Percentiles rank a stretch among this genome's conserved stretches.
Conservation (phyloP, 2,888 invertebrate species). For the Idaea biselata region DNA sequence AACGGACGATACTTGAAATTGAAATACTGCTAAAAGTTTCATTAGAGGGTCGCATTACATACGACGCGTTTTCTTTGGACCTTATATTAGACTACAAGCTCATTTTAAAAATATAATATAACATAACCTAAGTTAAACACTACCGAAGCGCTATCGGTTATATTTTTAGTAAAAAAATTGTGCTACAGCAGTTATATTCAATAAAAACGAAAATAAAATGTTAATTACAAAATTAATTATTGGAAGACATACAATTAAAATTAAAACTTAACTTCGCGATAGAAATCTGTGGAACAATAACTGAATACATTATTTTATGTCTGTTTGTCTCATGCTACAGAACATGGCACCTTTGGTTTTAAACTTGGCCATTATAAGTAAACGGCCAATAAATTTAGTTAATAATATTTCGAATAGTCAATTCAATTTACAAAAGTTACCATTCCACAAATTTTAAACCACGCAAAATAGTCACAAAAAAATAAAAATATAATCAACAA, state of each 20-base stretch:
- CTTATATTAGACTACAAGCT: conserved; percentile 69
- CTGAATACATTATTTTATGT: conserved; percentile 17
- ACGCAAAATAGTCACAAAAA: conserved; percentile 7
- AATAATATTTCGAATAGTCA: conserved; percentile 6
- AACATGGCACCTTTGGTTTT: not conserved
- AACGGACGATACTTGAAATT: conserved; percentile 24
- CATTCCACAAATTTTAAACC: conserved; percentile 1
- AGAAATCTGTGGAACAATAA: conserved; percentile 15
- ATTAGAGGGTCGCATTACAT: conserved; percentile 56
- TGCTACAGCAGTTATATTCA: conserved; percentile 50
- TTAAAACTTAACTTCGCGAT: conserved; percentile 22
- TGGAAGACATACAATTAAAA: conserved; percentile 67
- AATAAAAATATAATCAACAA: conserved; percentile 18
- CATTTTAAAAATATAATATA: conserved; percentile 46
- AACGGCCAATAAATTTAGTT: conserved; percentile 2
- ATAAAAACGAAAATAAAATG: conserved; percentile 43
- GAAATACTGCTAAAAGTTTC: conserved; percentile 65
- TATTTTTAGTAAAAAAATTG: conserved; percentile 59
- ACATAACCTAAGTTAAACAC: conserved; percentile 58
- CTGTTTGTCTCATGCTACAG: not conserved
- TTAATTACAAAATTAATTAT: conserved; percentile 49
- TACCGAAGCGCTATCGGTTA: conserved; percentile 55
- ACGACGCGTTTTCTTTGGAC: conserved; percentile 68
- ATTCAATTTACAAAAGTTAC: conserved; percentile 12
- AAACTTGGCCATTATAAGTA: not conserved